Evolutionary conservation across 2,888 invertebrate genomes (phyloP).

Genomic region (Tachystola acroxantha): DNA sequence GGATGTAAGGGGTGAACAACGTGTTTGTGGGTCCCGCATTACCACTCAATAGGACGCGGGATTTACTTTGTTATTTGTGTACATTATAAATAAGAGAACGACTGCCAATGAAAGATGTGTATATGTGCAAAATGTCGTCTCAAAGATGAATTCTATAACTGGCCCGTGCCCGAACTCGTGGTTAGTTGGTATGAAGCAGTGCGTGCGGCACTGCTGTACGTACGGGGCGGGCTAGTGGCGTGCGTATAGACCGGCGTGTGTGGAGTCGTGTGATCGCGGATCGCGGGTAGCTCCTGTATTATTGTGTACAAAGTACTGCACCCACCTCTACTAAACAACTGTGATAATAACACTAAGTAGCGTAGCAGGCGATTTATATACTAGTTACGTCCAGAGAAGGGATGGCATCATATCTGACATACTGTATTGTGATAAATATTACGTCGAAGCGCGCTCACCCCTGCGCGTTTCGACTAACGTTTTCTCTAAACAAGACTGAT

Average conservation of each 20-base stretch:
- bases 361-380: constrained; percentile 78
- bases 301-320: constrained; percentile 78
- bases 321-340: constrained; percentile 80
- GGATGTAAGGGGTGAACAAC: constrained; percentile 62
- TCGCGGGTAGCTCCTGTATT: constrained; percentile 70
- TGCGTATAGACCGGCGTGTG: constrained; percentile 52
- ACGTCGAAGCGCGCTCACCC: constrained; percentile 55
- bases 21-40: constrained; percentile 61
- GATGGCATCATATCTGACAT: constrained; percentile 80
- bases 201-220: constrained; percentile 20
- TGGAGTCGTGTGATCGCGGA: constrained; percentile 58
- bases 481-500: constrained; percentile 80
- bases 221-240: constrained; percentile 44
- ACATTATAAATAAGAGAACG: constrained; percentile 73
- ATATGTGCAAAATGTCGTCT: constrained; percentile 65
- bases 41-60: constrained; percentile 45
- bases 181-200: constrained; percentile 37
- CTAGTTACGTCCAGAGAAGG: constrained; percentile 78
- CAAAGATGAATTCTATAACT: constrained; percentile 58
- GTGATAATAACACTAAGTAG: constrained; percentile 80
- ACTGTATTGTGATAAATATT: constrained; percentile 74
- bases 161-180: constrained; percentile 41
- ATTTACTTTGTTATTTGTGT: constrained; percentile 70
- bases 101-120: constrained; percentile 70
- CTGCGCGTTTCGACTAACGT: constrained; percentile 63